Evolutionary conservation across 2,113 vertebrate species (phyloP).

Genomic region (Psittacula cyanocephala): DNA sequence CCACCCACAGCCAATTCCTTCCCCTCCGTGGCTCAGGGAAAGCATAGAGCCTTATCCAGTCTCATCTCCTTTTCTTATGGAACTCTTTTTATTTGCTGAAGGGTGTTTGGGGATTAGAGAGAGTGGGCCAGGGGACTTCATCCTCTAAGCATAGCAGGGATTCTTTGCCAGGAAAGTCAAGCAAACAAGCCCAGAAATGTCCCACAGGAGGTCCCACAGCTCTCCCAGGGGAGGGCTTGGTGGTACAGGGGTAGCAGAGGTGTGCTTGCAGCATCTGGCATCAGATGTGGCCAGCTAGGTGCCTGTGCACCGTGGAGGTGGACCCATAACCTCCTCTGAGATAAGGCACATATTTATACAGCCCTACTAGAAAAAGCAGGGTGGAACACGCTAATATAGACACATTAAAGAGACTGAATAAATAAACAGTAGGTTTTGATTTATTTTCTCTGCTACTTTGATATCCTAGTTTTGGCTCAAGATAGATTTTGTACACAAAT

Average conservation of each 20-base stretch:
- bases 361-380: conserved; percentile 29
- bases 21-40: neutral
- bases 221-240: neutral
- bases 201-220: neutral
- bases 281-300: neutral
- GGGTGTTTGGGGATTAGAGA: neutral
- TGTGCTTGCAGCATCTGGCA: neutral
- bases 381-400: neutral
- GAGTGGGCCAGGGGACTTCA: neutral
- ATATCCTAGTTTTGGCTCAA: conserved; percentile 52
- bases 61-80: neutral
- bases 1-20: neutral
- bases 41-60: neutral
- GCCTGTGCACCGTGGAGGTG: neutral
- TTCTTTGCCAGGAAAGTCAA: neutral
- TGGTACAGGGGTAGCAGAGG: neutral
- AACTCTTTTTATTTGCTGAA: neutral
- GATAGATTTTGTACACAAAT: neutral
- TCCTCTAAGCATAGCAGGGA: neutral
- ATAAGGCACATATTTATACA: neutral
- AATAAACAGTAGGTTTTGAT: conserved; percentile 40
- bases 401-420: conserved; percentile 31
- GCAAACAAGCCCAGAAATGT: neutral
- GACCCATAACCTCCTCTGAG: neutral
- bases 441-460: conserved; percentile 57